Percentiles rank a stretch among this genome's conserved stretches.
Conservation (phyloP, 2,888 invertebrate species). For the Entomobrya proxima region DNA sequence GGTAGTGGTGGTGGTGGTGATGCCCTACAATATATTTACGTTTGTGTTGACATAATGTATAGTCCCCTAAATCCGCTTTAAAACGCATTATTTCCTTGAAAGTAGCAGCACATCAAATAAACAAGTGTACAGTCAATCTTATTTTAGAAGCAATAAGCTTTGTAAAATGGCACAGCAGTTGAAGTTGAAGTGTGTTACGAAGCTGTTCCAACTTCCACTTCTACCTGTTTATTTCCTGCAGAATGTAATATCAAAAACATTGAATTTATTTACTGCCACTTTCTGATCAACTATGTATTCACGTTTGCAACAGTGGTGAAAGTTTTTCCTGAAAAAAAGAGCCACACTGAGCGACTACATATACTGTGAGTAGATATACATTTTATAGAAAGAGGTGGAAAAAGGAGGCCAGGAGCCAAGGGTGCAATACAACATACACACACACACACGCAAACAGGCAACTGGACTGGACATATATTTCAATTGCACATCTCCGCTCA, state of each 20-base stretch:
- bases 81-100: not conserved
- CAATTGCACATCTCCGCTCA: slow-evolving; percentile 47
- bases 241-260: not conserved
- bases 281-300: not conserved
- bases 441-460: slow-evolving; percentile 7
- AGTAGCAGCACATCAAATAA: not conserved
- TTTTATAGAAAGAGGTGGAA: not conserved
- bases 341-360: too few relatives aligned
- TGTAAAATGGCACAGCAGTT: too few relatives aligned
- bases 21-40: not conserved
- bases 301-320: not conserved
- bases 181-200: too few relatives aligned
- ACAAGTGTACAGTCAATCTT: not conserved
- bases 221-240: not conserved
- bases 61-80: not conserved
- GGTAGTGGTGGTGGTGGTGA: not conserved
- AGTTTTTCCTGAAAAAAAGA: too few relatives aligned
- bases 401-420: slow-evolving; percentile 59
- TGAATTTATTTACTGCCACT: not conserved
- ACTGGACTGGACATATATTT: slow-evolving; percentile 49
- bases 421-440: slow-evolving; percentile 54
- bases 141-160: too few relatives aligned
- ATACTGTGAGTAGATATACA: too few relatives aligned
- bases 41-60: not conserved
- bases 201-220: not conserved